phyloP scores from a whole-genome alignment of 2,888 invertebrate genomes.

The Pseudoips prasinana region DNA sequence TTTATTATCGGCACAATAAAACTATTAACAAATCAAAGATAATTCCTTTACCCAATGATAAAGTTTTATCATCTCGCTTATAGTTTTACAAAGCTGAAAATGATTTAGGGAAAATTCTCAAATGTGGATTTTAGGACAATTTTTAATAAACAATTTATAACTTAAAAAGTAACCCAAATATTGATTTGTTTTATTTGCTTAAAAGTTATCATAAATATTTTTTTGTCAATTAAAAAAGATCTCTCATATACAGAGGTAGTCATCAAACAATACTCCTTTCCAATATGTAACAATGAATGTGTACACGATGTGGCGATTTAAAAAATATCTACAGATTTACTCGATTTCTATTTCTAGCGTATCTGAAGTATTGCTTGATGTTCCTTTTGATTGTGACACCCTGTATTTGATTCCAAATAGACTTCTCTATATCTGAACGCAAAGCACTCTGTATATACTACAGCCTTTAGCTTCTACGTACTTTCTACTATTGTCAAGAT shows the following conservation, averaged over 20 bases:
- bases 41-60: conserved; percentile 4
- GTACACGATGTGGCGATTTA: conserved; percentile 20
- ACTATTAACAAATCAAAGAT: conserved; percentile 19
- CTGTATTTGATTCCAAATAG: conserved; percentile 60
- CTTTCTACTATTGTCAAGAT: conserved; percentile 77
- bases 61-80: conserved; percentile 5
- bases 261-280: conserved; percentile 43
- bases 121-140: too few species aligned
- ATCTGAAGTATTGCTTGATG: conserved; percentile 58
- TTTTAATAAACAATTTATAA: too few species aligned
- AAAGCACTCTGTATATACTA: conserved; percentile 67
- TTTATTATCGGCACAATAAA: conserved; percentile 13
- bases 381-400: conserved; percentile 50
- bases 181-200: too few species aligned
- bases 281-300: conserved; percentile 16
- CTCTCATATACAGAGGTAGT: conserved; percentile 26
- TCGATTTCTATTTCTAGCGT: conserved; percentile 10
- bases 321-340: conserved; percentile 15
- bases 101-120: not conserved
- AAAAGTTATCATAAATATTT: too few species aligned
- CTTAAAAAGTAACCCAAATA: too few species aligned
- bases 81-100: conserved; percentile 20
- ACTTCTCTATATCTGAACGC: conserved; percentile 45
- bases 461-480: conserved; percentile 72
- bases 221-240: too few species aligned